Base-by-base conservation (phyloP, 2,888 invertebrate species). In the Drosophila ezoana region DNA sequence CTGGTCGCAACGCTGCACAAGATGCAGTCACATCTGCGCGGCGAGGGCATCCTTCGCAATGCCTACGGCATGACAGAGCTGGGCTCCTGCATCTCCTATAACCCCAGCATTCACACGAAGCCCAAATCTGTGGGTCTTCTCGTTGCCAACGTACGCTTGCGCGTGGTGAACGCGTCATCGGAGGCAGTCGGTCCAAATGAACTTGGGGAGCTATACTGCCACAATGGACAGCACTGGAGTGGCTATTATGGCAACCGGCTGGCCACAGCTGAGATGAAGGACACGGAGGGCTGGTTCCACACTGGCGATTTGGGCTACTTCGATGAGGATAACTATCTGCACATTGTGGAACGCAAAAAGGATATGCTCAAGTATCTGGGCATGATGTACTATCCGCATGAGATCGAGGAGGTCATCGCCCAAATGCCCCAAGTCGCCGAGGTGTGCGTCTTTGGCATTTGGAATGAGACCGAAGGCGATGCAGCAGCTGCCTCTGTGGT, bases 271-370 rank as follows among this genome's bases (percentile, higher is more conserved):
- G 79, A 81, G 13, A 79, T 84, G 51, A 78, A 87, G 9, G 91
- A 91, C 61, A 57, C 69, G 6, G 86, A 90, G 20, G 91, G 90
- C 16, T 92, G 91, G 91, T 85, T 89, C 10, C 89, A 89, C 41
- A 90, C 92, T 0, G 92, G 92, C 6, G 92, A 92, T 44, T 44
- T 92, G 60, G 92, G 92, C 9, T 90, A 88, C 67, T 90, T 92
- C 33, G 92, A 92, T 56, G 79, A 82, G 16, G 90, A 91, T 10
- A 89, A 90, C 58, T 87, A 80, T 72, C 54, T 92, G 32, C 76
- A 85, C 72, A 76, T 91, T 8, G 79, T 87, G 14, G 92, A 89
- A 56, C 88, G 92, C 9, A 89, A 87, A 35, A 90, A 89, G 51
- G 92, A 92, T 47, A 77, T 89, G 52, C 71, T 92, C 58, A 89